A percentile compares a stretch with the other conserved stretches of the same genome.
Conservation (phyloP, 2,797 vertebrate genomes). For the Philypnodon macrostomus region DNA sequence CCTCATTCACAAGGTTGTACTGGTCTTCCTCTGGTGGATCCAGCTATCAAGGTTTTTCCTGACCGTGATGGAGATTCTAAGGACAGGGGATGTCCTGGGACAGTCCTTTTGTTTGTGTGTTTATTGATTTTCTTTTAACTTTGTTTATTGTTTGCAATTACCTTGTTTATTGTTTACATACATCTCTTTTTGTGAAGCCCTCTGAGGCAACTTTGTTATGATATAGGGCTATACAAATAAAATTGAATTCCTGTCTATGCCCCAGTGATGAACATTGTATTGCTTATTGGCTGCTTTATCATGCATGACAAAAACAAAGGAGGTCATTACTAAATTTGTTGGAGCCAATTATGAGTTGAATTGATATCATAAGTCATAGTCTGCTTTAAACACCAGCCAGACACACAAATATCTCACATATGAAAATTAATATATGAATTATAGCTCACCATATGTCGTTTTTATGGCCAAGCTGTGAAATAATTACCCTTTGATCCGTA, state of each 20-base stretch:
- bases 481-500: neutral
- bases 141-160: too few relatives aligned
- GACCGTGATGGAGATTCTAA: too few relatives aligned
- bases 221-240: too few relatives aligned
- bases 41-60: too few relatives aligned
- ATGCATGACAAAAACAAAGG: conserved; percentile 5
- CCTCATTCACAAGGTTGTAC: conserved; percentile 73
- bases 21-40: too few relatives aligned
- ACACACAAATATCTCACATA: neutral
- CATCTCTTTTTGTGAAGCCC: too few relatives aligned
- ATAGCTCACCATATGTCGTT: neutral
- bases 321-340: conserved; percentile 6
- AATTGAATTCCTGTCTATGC: too few relatives aligned
- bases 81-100: too few relatives aligned
- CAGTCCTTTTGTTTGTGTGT: too few relatives aligned
- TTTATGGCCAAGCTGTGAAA: neutral
- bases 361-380: neutral
- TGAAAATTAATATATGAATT: neutral
- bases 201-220: too few relatives aligned
- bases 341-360: neutral
- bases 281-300: neutral
- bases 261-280: conserved; percentile 2
- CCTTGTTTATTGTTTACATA: too few relatives aligned
- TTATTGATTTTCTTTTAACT: too few relatives aligned
- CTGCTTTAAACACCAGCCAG: neutral